These are phyloP conservation scores for Troides helena DNA, from an alignment of 2,888 invertebrate species.

Conservation along the genomic window DNA sequence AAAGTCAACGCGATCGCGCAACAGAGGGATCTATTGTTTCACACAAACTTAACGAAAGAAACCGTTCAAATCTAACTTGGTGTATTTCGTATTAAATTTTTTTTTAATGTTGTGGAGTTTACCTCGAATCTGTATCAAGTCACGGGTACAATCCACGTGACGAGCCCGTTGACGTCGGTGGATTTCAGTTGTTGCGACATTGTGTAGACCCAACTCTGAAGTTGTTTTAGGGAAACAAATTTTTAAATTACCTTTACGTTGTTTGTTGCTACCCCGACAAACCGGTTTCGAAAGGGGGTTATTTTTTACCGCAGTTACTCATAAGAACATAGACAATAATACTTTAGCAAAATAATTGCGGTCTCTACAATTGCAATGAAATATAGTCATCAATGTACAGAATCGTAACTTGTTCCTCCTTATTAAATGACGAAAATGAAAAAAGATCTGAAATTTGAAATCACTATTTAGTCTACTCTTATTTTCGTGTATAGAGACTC, in stretches of 20 bases:
- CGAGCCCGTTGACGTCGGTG: slow-evolving; percentile 9
- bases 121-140: background rate
- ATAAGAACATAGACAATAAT: background rate
- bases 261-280: background rate
- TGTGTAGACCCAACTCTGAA: background rate
- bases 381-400: too few relatives aligned
- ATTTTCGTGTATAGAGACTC: too few relatives aligned
- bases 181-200: background rate
- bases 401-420: too few relatives aligned
- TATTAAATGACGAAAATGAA: too few relatives aligned
- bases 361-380: too few relatives aligned
- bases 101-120: slow-evolving; percentile 7
- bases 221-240: background rate
- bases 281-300: background rate
- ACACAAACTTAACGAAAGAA: slow-evolving; percentile 7
- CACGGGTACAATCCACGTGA: slow-evolving; percentile 20
- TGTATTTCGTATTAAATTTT: background rate
- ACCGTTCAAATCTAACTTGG: slow-evolving; percentile 12
- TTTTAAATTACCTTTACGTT: background rate
- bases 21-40: background rate
- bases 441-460: too few relatives aligned
- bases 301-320: background rate
- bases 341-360: too few relatives aligned
- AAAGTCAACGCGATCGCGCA: slow-evolving; percentile 4
- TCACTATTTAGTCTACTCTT: too few relatives aligned